phyloP scores from a whole-genome alignment of 2,888 invertebrate species.

The Phorcus lineatus region DNA sequence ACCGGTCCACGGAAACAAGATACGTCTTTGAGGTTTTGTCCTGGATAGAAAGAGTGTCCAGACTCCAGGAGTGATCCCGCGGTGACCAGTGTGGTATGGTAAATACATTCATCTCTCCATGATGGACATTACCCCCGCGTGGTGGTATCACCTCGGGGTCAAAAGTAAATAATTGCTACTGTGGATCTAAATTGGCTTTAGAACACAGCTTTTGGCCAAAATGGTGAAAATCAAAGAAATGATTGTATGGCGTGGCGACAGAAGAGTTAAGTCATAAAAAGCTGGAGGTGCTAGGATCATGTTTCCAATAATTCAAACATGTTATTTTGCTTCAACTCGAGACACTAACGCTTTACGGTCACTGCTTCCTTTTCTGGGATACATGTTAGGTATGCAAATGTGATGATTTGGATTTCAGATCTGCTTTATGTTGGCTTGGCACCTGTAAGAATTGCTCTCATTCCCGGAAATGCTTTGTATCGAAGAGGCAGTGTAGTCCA shows the following conservation, averaged over 20 bases:
- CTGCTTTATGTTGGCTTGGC: no score
- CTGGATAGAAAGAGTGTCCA: not conserved
- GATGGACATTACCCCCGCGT: not conserved
- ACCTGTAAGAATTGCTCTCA: no score
- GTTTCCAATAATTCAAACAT: not conserved
- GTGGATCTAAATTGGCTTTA: not conserved
- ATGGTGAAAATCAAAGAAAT: not conserved
- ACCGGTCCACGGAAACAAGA: not conserved
- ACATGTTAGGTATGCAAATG: no score
- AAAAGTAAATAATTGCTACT: not conserved
- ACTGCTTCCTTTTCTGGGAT: no score
- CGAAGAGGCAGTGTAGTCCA: no score
- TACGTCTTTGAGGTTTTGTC: conserved; percentile 5
- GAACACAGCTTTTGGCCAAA: not conserved
- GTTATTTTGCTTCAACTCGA: no score
- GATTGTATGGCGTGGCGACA: not conserved
- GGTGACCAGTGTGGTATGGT: not conserved
- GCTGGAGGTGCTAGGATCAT: not conserved
- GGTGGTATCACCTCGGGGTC: not conserved
- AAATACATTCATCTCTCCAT: not conserved
- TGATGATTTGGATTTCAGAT: no score
- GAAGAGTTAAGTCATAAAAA: conserved; percentile 5
- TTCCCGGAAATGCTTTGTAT: no score
- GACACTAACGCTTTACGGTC: no score
- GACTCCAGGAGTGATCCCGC: not conserved